Conservation (phyloP, 2,113 vertebrate genomes). For the Gnathonemus longibarbis region DNA sequence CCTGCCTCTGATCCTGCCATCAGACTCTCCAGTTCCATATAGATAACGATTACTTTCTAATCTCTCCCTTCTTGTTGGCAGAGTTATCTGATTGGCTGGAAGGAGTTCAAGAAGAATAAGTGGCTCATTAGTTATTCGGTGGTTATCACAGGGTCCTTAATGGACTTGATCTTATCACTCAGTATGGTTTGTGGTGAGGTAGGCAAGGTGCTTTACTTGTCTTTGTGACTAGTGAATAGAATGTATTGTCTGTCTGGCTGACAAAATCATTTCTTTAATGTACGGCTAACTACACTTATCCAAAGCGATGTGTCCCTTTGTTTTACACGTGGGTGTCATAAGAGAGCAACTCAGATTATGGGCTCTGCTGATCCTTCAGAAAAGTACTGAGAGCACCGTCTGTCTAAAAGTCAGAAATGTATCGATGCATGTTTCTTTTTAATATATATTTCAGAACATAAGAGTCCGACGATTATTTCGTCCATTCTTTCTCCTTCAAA, state of each 20-base stretch:
- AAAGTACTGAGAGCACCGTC: not conserved
- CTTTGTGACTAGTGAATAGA: not conserved
- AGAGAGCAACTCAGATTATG: not conserved
- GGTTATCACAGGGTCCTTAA: slow-evolving; percentile 61
- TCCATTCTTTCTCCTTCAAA: slow-evolving; percentile 92
- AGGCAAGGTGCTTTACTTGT: slow-evolving; percentile 28
- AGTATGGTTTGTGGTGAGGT: slow-evolving; percentile 80
- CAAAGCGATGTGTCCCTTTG: not conserved
- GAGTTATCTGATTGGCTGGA: slow-evolving; percentile 89
- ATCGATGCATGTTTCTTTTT: not conserved
- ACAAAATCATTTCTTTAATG: not conserved
- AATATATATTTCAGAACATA: slow-evolving; percentile 54
- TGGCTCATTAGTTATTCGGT: slow-evolving; percentile 82
- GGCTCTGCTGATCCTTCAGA: not conserved
- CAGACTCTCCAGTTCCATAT: not conserved
- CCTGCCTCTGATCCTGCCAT: not conserved
- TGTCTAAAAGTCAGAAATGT: not conserved
- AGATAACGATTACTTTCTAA: not conserved
- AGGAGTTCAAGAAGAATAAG: slow-evolving; percentile 75
- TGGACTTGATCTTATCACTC: slow-evolving; percentile 78
- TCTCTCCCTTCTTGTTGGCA: slow-evolving; percentile 35
- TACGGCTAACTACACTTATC: not conserved
- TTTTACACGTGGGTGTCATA: not conserved
- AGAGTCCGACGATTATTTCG: slow-evolving; percentile 78
- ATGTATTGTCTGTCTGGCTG: not conserved